Base-by-base conservation (phyloP, 2,113 vertebrate species). In the Scopus umbretta region DNA sequence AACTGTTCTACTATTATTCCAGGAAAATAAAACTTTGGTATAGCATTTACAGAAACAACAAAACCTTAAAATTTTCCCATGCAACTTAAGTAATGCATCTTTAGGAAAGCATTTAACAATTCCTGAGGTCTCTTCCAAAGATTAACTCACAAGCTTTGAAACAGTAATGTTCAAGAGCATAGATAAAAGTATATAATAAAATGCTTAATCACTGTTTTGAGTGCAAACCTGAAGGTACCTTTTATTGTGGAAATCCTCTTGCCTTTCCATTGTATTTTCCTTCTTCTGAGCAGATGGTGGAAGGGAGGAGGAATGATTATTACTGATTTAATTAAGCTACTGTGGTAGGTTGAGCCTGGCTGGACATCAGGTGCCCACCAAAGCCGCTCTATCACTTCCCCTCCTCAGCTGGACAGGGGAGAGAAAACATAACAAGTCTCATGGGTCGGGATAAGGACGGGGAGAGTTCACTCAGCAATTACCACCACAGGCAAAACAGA, bases 271-370 rank as follows among this genome's bases (percentile, higher is more conserved):
- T 76, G 58, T 50, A 40, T 94, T 88, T 65, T 88, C 11, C 30
- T 7, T 80, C 63, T 68, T 83, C 40, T 81, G 22, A 93, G 76
- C 27, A 83, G 74, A 87, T 36, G 49, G 49, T 40, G 70, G 55
- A 73, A 88, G 38, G 83, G 70, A 90, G 36, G 32, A 80, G 16
- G 62, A 93, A 85, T 58, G 79, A 85, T 76, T 88, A 65, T 59
- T 63, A 76, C 52, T 92, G 87, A 91, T 92, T 96, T 95, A 95
- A 94, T 97, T 96, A 97, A 96, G 75, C 58, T 61, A 50, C 49
- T 50, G 49, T 50, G 23, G 49, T 13, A 22, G 49, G 49, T 50
- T 50, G 49, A 50, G 22, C 49, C 22, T 50, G 3, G 3, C 23
- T 50, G 49, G 49, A 50, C 6, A 14, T 23, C 49, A 50, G 49